Evolutionary conservation across 53 echinoderm and acorn worm species (phyloP), one percentile per base, ranked within the genome.

Genomic region (Temnopleurus reevesii): DNA sequence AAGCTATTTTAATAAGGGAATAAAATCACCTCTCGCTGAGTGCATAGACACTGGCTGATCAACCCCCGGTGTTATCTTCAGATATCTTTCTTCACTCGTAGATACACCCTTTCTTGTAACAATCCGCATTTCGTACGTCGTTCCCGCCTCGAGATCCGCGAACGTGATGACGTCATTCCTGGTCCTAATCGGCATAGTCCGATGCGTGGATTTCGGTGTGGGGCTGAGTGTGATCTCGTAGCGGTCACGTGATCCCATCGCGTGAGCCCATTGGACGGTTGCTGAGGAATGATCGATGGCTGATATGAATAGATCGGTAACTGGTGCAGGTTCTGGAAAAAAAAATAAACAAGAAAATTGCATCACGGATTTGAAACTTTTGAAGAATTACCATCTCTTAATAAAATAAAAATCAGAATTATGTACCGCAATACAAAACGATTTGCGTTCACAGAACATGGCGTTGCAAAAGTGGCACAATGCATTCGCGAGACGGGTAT

Each of bases 261-360:
- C 88, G 53, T 87, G 88, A 19, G 34, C 64, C 88, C 88, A 87
- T 64, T 87, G 88, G 53, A 71, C 51, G 54, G 88, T 87, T 18
- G 88, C 88, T 3, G 88, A 47, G 45, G 88, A 51, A 0, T 47
- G 19, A 18, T 44, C 46, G 31, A 87, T 87, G 31, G 65, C 88
- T 19, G 88, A 51, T 46, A 87, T 53, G 51, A 45, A 65, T 6
- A 87, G 66, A 34, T 87, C 88, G 8, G 88, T 34, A 0, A 66
- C 88, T 18, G 65, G 65, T 35, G 88, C 65, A 49, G 88, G 88
- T 87, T 54, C 88, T 87, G 53, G 26, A 29, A 23, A 63, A 18
- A n/a, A 18, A 49, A 27, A 45, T 44, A 18, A 59, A 35, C 8
- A 26, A 0, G 3, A 26, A 58, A 25, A 58, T 58, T 24, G 10